phyloP scores from a whole-genome alignment of 2,797 vertebrate species.

The Jordanella pulchra region DNA sequence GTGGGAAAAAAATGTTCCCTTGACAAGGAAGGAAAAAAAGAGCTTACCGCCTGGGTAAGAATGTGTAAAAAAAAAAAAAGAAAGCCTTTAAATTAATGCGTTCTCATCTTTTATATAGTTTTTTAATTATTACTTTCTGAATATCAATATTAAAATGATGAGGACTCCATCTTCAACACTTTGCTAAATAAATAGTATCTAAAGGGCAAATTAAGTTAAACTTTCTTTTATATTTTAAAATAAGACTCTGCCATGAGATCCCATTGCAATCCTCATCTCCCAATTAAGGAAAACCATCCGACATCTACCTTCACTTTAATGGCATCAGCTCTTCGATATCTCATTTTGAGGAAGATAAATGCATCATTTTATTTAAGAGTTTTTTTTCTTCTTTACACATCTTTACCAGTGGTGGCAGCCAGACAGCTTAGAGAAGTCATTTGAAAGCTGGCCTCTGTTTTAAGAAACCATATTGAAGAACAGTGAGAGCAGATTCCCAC shows the following conservation, averaged over 20 bases:
- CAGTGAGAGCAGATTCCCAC: conserved; percentile 58
- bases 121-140: too few species aligned
- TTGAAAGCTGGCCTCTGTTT: conserved; percentile 43
- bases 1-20: conserved; percentile 21
- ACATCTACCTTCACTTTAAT: not conserved
- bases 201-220: not conserved
- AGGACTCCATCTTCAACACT: not conserved
- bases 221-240: not conserved
- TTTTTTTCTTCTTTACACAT: too few species aligned
- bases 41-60: not conserved
- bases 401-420: not conserved
- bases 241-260: not conserved
- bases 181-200: not conserved
- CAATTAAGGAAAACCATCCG: not conserved
- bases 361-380: not conserved
- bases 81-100: not conserved
- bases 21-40: not conserved
- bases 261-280: not conserved
- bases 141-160: not conserved
- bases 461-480: conserved; percentile 70
- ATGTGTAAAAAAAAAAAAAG: not conserved
- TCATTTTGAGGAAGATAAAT: not conserved
- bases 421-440: conserved; percentile 13
- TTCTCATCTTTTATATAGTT: not conserved
- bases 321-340: not conserved